Evolutionary conservation across 2,888 invertebrate species (phyloP).

Genomic region (Phymatocera aterrima): DNA sequence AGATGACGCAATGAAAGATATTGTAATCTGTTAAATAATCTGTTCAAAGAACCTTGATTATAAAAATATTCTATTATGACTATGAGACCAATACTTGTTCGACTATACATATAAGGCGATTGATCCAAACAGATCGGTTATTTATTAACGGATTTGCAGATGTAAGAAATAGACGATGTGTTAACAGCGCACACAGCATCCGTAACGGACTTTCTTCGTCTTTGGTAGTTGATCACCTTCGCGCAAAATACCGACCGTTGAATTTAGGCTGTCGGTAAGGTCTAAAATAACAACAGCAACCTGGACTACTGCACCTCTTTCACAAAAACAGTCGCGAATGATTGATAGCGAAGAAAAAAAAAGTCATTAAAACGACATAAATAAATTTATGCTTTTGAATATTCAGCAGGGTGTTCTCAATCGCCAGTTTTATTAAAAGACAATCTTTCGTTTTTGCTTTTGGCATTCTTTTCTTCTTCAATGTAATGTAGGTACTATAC

Average conservation of each 20-base stretch:
- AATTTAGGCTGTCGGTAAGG: neutral
- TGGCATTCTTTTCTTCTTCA: no score
- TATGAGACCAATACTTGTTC: conserved; percentile 6
- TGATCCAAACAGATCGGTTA: neutral
- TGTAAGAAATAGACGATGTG: neutral
- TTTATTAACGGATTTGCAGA: neutral
- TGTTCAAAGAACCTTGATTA: neutral
- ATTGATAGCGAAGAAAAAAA: conserved; percentile 7
- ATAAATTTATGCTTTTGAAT: neutral
- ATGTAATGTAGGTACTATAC: neutral
- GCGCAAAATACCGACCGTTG: neutral
- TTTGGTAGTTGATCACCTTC: conserved; percentile 21
- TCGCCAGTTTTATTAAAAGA: neutral
- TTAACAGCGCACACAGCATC: neutral
- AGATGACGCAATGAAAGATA: neutral
- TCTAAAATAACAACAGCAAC: conserved; percentile 10
- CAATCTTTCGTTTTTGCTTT: neutral
- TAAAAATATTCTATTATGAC: neutral
- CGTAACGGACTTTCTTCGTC: conserved; percentile 1
- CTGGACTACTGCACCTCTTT: neutral
- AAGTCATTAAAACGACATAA: neutral
- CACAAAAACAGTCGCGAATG: neutral
- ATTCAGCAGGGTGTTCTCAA: neutral
- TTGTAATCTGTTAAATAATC: neutral
- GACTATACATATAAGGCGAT: neutral